These are phyloP conservation scores for Hemicrepidius hirtus DNA, from an alignment of 2,888 invertebrate genomes.

Conservation along the genomic window DNA sequence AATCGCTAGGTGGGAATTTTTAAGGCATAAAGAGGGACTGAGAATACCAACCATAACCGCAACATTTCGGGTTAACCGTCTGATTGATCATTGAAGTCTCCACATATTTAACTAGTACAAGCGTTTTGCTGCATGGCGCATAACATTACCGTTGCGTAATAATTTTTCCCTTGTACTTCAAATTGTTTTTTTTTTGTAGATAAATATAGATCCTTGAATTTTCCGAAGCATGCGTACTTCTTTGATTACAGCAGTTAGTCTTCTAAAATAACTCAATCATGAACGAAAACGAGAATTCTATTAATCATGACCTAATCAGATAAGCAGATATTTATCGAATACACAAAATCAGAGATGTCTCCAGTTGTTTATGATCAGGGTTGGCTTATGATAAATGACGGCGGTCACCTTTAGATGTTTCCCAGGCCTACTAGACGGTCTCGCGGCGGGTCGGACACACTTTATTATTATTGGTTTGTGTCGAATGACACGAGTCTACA, in stretches of 20 bases:
- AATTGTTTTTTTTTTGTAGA: neutral
- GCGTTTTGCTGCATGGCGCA: neutral
- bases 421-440: conserved; percentile 51
- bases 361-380: conserved; percentile 55
- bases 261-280: conserved; percentile 52
- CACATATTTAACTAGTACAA: neutral
- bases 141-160: neutral
- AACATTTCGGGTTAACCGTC: neutral
- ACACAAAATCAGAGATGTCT: conserved; percentile 54
- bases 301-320: conserved; percentile 54
- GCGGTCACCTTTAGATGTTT: conserved; percentile 54
- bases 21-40: no score
- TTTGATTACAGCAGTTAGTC: conserved; percentile 28
- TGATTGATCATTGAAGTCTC: conserved; percentile 2
- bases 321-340: conserved; percentile 54
- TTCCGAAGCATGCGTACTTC: neutral
- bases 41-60: neutral
- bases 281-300: conserved; percentile 47
- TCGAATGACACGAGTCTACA: conserved; percentile 51
- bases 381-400: conserved; percentile 56
- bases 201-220: neutral
- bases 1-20: no score
- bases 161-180: neutral
- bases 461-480: conserved; percentile 53
- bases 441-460: conserved; percentile 50